Evolutionary conservation across 2,888 invertebrate genomes (phyloP), one percentile per base, ranked within the genome.

Genomic region (Disparrhopalites patrizii): DNA sequence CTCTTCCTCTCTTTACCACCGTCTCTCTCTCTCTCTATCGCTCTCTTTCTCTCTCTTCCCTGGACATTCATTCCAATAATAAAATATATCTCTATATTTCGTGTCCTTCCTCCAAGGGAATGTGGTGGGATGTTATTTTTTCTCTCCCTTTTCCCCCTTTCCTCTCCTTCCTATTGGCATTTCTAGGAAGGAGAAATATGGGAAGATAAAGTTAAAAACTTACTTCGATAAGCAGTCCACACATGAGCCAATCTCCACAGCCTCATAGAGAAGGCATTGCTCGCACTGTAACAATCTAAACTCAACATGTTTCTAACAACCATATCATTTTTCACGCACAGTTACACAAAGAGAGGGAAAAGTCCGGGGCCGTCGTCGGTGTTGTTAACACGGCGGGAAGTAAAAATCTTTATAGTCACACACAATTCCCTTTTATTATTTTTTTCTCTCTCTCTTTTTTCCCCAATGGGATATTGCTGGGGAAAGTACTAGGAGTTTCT

Each of bases 181-280:
- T 36, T 10, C 15, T 36, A 36, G 7, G 36, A 10, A 47, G 20
- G 23, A 20, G n/a, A 40, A 40, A 40, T 40, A 40, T 40, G 40
- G 18, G n/a, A 40, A 40, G 40, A 40, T 40, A 40, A 40, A 40
- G 40, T 40, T 18, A 68, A 38, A 27, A 2, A 69, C 75, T 75
- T 71, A 75, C 75, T 75, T 68, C 75, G 74, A 73, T 75, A 75
- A 68, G 75, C 75, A 61, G 73, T 73, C 75, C 75, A 75, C 31
- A 75, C 75, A 70, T 75, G 75, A 66, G 75, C 75, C 64, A 75
- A 70, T 72, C 75, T 68, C 75, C 75, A 75, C 40, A 75, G 71
- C 71, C 75, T 71, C 71, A 75, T 72, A 66, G 75, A 75, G 68
- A 75, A 74, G 38, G 75, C 75, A 73, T 75, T 75, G 54, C 69